Base-by-base conservation (phyloP, 2,888 invertebrate genomes). In the Phorcus lineatus region DNA sequence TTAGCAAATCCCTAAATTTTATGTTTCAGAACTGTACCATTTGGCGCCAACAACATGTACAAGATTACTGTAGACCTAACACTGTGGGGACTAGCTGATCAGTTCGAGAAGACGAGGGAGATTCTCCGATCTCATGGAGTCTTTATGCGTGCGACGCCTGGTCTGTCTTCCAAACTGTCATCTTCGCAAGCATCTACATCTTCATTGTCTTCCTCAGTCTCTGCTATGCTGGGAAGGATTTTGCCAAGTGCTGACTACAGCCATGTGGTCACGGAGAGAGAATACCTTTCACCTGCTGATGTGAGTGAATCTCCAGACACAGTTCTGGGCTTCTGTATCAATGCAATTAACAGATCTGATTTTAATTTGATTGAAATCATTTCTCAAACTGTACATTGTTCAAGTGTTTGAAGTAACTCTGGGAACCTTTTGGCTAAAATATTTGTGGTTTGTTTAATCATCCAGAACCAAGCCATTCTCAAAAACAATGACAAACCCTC, bases 51-150 rank as follows among this genome's bases (percentile, higher is more conserved):
- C 9, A 88, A 88, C 67, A 74, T 74, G 52, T 88, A 83, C 80
- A 78, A 82, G 16, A 86, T 87, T 84, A 86, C 86, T 0, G 81
- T 88, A 11, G 86, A 88, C 28, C 77, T 88, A 19, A 82, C 85
- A 0, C 75, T 88, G n/a, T 88, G 87, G 87, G 88, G 88, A 2
- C 82, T 81, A 31, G 84, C 82, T 36, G 86, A 86, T 77, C 80
- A 85, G 17, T 84, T 83, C 36, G 74, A 66, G 36, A 66, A 31
- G 6, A 80, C 79, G 4, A 79, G 83, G 11, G 78, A 77, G 17
- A 86, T 82, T 28, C 62, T 88, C 62, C 83, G 81, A 62, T 47
- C 57, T 9, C 77, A 62, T 77, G 87, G 87, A 2, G 85, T 83
- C 54, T 79, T 36, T 53, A 78, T 84, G 47, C 82, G 28, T 19